Conservation (phyloP, 30 jellyfish, hydroid and myxozoan species). For the Rhopilema esculentum region DNA sequence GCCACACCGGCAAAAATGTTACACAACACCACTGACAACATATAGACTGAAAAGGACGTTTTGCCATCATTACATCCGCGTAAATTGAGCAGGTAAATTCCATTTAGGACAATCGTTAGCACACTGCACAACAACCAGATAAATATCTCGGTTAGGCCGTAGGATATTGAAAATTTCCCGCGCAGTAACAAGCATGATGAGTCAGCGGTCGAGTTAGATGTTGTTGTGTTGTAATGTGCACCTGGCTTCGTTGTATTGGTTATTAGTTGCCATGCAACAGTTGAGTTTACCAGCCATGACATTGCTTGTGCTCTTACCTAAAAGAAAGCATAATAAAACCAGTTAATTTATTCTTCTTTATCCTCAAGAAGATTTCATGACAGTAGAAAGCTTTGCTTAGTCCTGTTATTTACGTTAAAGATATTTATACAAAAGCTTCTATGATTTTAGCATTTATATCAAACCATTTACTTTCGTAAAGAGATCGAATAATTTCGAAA, state of each 20-base stretch:
- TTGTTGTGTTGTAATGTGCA: not conserved
- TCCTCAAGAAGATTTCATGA: no score
- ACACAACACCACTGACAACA: not conserved
- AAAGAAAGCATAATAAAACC: no score
- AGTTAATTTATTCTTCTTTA: no score
- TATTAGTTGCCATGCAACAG: not conserved
- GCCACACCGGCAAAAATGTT: conserved; percentile 22
- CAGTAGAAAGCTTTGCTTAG: no score
- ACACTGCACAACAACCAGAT: not conserved
- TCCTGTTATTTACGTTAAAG: no score
- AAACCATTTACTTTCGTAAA: no score
- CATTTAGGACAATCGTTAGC: not conserved
- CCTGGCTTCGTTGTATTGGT: not conserved
- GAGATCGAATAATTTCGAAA: no score
- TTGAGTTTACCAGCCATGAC: no score
- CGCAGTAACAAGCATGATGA: not conserved
- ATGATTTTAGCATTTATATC: no score
- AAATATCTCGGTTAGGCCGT: not conserved
- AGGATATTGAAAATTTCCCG: not conserved
- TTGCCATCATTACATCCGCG: not conserved
- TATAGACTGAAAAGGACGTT: not conserved
- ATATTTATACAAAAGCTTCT: no score
- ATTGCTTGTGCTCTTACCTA: no score
- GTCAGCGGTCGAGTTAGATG: not conserved
- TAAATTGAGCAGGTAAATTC: not conserved